Evolutionary conservation across 2,888 invertebrate genomes (phyloP).

Genomic region (Pinctada fucata): DNA sequence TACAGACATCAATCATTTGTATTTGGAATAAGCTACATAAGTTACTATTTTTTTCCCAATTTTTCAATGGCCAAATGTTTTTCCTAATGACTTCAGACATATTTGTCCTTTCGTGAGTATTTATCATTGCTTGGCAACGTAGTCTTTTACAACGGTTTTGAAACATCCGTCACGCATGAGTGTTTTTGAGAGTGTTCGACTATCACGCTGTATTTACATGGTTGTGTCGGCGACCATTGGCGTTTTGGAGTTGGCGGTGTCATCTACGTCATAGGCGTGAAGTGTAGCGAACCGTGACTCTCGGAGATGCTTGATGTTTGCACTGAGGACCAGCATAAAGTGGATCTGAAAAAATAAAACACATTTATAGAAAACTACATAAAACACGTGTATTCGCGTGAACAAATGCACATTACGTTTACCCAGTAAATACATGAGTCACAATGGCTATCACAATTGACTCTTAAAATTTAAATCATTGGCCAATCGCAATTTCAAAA

Average conservation of each 20-base stretch:
- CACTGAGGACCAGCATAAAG: conserved; percentile 70
- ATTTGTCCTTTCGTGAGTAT: no score
- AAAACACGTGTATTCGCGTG: not conserved
- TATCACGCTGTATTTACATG: conserved; percentile 56
- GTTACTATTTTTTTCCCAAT: no score
- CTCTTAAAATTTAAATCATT: not conserved
- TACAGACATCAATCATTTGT: no score
- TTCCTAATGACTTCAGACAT: no score
- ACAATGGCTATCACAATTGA: not conserved
- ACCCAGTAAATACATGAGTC: no score
- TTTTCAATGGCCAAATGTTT: no score
- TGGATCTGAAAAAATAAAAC: conserved; percentile 62
- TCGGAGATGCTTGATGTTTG: conserved; percentile 69
- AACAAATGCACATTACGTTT: not conserved
- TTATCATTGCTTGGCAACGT: no score
- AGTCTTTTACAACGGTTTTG: no score
- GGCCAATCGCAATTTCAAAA: no score
- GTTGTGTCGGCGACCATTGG: conserved; percentile 69
- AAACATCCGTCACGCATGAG: no score
- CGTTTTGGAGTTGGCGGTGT: conserved; percentile 66
- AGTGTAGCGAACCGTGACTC: conserved; percentile 70
- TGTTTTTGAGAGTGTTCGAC: no score
- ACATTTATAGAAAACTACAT: not conserved
- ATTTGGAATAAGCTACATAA: no score
- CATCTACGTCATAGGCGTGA: conserved; percentile 68